Evolutionary conservation across 1,140 invertebrate species (phyloP), one percentile per base, ranked within the genome.

Genomic region (Drosophila triauraria): DNA sequence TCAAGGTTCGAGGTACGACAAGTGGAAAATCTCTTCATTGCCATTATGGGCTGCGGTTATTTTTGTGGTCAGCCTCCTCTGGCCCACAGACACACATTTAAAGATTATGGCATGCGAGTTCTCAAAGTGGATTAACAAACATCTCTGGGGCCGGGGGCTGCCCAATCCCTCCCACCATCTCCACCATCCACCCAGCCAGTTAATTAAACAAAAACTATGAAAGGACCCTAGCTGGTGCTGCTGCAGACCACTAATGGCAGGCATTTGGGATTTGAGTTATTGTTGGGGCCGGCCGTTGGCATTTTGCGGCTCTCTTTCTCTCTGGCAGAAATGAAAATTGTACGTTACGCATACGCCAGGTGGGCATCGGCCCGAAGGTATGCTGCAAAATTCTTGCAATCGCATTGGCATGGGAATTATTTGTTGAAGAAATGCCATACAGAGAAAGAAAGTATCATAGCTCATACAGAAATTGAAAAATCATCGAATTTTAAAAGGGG

Each of bases 141-240:
- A 68, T 72, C 46, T 32, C 7, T 43, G 44, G 72, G 32, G 40
- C 25, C 7, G 47, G 44, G 72, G 23, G 32, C n/a, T 8, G 38
- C 27, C 10, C 30, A 40, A 17, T 6, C 47, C 32, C 9, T 32
- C 25, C 5, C 38, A 12, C 17, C 23, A 15, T 25, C 10, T 15
- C 9, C 38, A 15, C 46, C 27, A 17, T 38, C 23, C 50, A 40
- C 65, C 65, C 51, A 54, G 75, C 57, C 72, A 79, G 80, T 79
- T 82, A 82, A 83, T 82, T 82, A 79, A 82, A 75, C 80, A 83
- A 69, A 79, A 83, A 75, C 75, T 68, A 79, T 61, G 59, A 51
- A 38, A 42, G 46, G 60, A 46, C 69, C 43, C 53, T 40, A 40
- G 53, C 53, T 40, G 35, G 43, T 54, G 15, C 50, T 44, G 46